Conservation (phyloP, 1,140 invertebrate genomes). For the Ceratina australensis region DNA sequence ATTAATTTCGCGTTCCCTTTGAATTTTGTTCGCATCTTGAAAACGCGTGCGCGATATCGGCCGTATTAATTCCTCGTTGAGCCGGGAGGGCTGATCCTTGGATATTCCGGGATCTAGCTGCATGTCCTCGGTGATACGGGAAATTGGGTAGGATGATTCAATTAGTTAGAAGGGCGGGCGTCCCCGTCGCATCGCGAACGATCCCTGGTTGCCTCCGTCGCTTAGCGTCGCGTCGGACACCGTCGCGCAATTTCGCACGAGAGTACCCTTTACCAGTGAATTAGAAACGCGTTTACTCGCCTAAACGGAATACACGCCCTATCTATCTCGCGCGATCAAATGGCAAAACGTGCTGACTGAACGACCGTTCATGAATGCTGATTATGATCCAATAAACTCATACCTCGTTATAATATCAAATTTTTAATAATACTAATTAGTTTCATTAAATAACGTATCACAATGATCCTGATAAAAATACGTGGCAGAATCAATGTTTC, state of each 20-base stretch:
- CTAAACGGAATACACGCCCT: too few species aligned
- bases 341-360: too few species aligned
- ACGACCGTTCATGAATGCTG: too few species aligned
- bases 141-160: conserved; percentile 68
- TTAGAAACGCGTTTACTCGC: conserved; percentile 38
- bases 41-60: not conserved
- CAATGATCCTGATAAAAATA: too few species aligned
- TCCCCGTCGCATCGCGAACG: conserved; percentile 40
- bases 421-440: too few species aligned
- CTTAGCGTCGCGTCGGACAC: not conserved
- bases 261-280: conserved; percentile 37
- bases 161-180: conserved; percentile 54
- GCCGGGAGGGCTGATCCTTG: not conserved
- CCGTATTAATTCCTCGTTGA: not conserved
- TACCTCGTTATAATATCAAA: too few species aligned
- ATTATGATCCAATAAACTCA: too few species aligned
- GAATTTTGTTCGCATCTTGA: not conserved
- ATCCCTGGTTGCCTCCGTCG: conserved; percentile 43
- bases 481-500: too few species aligned
- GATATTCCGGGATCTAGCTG: not conserved
- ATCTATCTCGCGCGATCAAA: not conserved
- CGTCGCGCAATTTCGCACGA: conserved; percentile 52
- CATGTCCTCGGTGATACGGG: conserved; percentile 45
- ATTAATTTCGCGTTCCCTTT: too few species aligned
- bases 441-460: too few species aligned